Conservation (phyloP, 1,140 invertebrate genomes). For the Sitodiplosis mosellana region DNA sequence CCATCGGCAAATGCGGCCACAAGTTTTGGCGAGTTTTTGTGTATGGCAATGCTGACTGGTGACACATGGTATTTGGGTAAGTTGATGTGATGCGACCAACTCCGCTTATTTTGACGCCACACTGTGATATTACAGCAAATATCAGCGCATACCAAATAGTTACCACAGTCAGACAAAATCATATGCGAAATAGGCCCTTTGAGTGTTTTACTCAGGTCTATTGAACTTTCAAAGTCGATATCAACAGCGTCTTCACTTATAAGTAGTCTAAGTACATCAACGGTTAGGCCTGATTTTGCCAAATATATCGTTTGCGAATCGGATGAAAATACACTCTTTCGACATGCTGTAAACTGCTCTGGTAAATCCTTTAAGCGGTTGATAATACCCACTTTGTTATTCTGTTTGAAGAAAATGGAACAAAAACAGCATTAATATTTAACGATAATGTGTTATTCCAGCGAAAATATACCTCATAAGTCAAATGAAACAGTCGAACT, state of each 20-base stretch:
- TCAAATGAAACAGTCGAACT: constrained; percentile 46
- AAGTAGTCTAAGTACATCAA: constrained; percentile 25
- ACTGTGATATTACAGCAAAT: constrained; percentile 35
- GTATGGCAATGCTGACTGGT: constrained; percentile 43
- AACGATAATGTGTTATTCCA: too few species aligned
- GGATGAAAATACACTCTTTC: constrained; percentile 26
- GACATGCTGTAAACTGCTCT: constrained; percentile 21
- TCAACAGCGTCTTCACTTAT: constrained; percentile 22
- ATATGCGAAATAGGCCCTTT: constrained; percentile 2
- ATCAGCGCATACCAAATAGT: constrained; percentile 42
- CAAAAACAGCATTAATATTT: too few species aligned
- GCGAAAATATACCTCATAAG: constrained; percentile 5
- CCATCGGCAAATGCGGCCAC: constrained; percentile 52
- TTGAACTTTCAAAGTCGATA: constrained; percentile 10
- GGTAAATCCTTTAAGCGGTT: constrained; percentile 26
- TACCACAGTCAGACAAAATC: constrained; percentile 24
- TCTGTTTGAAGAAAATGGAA: constrained; percentile 9
- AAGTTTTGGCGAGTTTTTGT: constrained; percentile 31
- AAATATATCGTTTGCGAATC: constrained; percentile 24
- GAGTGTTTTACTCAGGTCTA: constrained; percentile 8
- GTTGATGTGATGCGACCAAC: constrained; percentile 28
- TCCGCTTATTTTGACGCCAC: constrained; percentile 28
- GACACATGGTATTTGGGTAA: constrained; percentile 44
- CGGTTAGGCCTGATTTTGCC: constrained; percentile 10
- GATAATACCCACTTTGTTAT: constrained; percentile 24